Base-by-base conservation (phyloP, 2,888 invertebrate genomes). In the Nemapogon koenigi region DNA sequence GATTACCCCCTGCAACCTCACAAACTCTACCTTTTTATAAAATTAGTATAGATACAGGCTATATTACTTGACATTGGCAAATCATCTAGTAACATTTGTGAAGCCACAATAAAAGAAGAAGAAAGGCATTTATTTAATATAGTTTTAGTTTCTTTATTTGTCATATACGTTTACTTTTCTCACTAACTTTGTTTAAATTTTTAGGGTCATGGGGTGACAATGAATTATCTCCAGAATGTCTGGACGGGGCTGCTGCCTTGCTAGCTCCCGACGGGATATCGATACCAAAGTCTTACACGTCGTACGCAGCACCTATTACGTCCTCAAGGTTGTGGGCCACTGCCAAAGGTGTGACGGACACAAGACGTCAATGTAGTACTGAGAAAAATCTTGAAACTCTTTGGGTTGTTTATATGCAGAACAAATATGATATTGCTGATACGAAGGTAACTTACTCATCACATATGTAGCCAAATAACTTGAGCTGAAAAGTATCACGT, bases 171-270 rank as follows among this genome's bases (percentile, higher is more conserved):
- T 22, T 22, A 22, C 22, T 22, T 10, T 22, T 22, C 6, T 22
- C 6, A 22, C 22, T 10, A 22, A 7, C 10, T 22, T 22, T 22
- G 10, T 22, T 6, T n/a, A 17, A 14, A 41, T 53, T 8, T 50
- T 10, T 49, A 82, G 85, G 88, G 0, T 97, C 97, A 2, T 99
- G 99, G 81, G 97, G 97, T 14, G 99, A 99, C 64, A 99, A 99
- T 63, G 99, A 99, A 73, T 82, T 99, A 8, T 96, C 97, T 0
- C 99, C 99, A 0, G 99, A 99, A 68, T 98, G 97, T 65, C 81
- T 98, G 35, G 97, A 97, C 68, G 96, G 97, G 2, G 96, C 95
- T 2, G 90, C 94, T 50, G 84, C 88, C 26, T 88, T 95, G 46
- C 72, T 97, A 3, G 89, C 90, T 73, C 81, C 87, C 15, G 88